Evolutionary conservation across 2,888 invertebrate species (phyloP).

Genomic region (Drosophila barbarae): DNA sequence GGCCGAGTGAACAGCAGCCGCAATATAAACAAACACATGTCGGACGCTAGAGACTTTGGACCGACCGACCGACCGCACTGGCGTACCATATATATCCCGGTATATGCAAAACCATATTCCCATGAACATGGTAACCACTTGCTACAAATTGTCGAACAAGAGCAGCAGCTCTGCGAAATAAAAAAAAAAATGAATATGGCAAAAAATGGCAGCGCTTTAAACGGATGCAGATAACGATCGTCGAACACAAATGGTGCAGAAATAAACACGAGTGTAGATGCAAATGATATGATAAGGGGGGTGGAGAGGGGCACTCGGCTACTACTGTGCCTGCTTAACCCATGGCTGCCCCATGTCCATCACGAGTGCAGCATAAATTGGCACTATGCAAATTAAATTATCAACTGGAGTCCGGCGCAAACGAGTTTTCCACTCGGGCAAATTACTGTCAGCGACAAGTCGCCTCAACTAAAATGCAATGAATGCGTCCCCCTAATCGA

Average conservation of each 20-base stretch:
- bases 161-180: slow-evolving; percentile 55
- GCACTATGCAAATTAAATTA: slow-evolving; percentile 78
- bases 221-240: slow-evolving; percentile 77
- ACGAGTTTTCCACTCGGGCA: slow-evolving; percentile 67
- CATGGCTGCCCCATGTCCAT: slow-evolving; percentile 62
- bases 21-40: slow-evolving; percentile 58
- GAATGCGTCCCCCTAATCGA: slow-evolving; percentile 67
- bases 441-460: slow-evolving; percentile 74
- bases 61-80: slow-evolving; percentile 5
- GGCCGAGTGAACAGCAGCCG: slow-evolving; percentile 33
- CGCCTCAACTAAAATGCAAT: slow-evolving; percentile 58
- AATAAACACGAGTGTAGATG: slow-evolving; percentile 78
- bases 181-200: slow-evolving; percentile 8
- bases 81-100: slow-evolving; percentile 27
- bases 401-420: slow-evolving; percentile 59
- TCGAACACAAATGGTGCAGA: slow-evolving; percentile 78
- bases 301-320: background rate
- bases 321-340: slow-evolving; percentile 51
- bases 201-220: slow-evolving; percentile 55
- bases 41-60: slow-evolving; percentile 1
- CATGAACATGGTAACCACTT: slow-evolving; percentile 74
- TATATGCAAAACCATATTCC: slow-evolving; percentile 72
- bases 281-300: slow-evolving; percentile 68
- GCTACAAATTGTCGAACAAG: slow-evolving; percentile 73
- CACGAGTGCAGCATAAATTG: slow-evolving; percentile 71